These are phyloP conservation scores for Biston betularia DNA, from an alignment of 2,888 invertebrate species.

Conservation along the genomic window DNA sequence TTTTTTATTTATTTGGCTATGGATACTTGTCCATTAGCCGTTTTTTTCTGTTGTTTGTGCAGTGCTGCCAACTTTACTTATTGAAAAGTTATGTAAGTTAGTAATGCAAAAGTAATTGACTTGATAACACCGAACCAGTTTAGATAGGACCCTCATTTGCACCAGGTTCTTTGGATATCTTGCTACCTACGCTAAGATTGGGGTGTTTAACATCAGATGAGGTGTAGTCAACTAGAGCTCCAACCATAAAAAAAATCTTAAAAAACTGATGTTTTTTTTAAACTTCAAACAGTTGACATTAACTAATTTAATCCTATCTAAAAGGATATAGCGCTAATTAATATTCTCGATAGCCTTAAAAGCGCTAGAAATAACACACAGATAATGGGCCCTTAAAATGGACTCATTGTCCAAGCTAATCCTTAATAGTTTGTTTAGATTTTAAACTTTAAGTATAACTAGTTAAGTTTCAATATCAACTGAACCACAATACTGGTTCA, in stretches of 20 bases:
- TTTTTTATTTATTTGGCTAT: too few species aligned
- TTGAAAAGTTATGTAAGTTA: too few species aligned
- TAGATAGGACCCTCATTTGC: too few species aligned
- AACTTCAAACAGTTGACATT: neutral
- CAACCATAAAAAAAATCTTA: neutral
- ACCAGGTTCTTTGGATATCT: too few species aligned
- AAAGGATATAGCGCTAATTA: slow-evolving; percentile 30
- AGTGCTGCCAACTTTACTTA: too few species aligned
- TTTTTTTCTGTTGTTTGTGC: too few species aligned
- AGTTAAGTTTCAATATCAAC: slow-evolving; percentile 23
- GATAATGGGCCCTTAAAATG: slow-evolving; percentile 38
- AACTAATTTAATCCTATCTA: slow-evolving; percentile 11
- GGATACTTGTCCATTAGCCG: too few species aligned
- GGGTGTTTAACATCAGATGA: too few species aligned
- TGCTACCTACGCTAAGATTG: too few species aligned
- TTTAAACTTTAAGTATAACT: neutral
- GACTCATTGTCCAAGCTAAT: slow-evolving; percentile 18
- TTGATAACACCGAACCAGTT: too few species aligned
- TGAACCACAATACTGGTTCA: slow-evolving; percentile 44
- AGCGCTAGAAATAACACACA: slow-evolving; percentile 28
- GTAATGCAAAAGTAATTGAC: too few species aligned
- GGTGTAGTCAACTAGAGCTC: too few species aligned
- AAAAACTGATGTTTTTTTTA: neutral
- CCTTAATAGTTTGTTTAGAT: neutral
- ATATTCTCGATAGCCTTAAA: slow-evolving; percentile 29